Base-by-base conservation (phyloP, 2,797 vertebrate genomes). In the Brotula barbata region DNA sequence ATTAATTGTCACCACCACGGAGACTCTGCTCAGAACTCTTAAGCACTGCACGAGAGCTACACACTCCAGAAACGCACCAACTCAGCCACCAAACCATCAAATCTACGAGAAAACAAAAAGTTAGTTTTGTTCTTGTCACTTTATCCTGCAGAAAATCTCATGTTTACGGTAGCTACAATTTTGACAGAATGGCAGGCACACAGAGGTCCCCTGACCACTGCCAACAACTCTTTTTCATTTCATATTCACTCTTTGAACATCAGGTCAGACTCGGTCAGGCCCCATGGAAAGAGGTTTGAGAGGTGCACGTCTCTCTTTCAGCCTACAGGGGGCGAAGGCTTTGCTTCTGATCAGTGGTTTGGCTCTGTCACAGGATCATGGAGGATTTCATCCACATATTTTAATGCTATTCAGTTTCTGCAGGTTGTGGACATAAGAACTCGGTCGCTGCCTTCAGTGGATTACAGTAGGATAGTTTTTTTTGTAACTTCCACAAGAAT, bases 311-410 rank as follows among this genome's bases (percentile, higher is more conserved):
- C 25, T 28, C 55, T 53, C 23, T 15, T 25, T 48, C 64, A 54
- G 64, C 58, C 71, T 50, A 14, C 31, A 43, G 53, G 56, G 64
- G 51, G 36, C 51, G 33, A 34, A 25, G 5, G 12, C 50, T 62
- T 52, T 65, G 63, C 45, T 39, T 44, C 23, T 65, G 73, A 78
- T 83, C 72, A 78, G 49, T 74, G 67, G 33, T 46, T 79, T 83
- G 65, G 74, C 76, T 64, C 22, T 0, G 42, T 39, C 34, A 73
- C 41, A 37, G n/a, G 39, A 58, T 68, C 68, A 59, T 20, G 47
- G 53, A 46, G 55, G 33, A 57, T 56, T 67, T 68, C 12, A 53
- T 84, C 68, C 40, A 67, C 67, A 69, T 64, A 56, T 58, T 66
- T 55, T 46, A 60, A 43, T 37, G 40, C 47, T 8, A 10, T 10